A percentile compares a stretch with the other conserved stretches of the same genome.
Evolutionary conservation across 2,888 invertebrate genomes (phyloP).

Genomic region (Micropterix aruncella): DNA sequence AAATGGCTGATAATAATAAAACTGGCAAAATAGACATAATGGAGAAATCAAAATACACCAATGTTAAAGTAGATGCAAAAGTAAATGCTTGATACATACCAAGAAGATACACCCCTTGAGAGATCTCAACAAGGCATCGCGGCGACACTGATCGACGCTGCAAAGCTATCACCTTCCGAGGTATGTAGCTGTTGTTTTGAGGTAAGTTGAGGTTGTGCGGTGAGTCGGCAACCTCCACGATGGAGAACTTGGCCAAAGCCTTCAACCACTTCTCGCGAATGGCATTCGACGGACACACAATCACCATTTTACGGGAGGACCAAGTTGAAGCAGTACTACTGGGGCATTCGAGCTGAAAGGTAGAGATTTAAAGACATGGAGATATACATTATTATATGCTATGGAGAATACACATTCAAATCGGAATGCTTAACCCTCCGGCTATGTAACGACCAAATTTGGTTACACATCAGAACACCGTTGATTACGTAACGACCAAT

Average conservation of each 20-base stretch:
- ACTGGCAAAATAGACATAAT: no score
- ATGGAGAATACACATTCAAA: no score
- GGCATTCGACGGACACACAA: neutral
- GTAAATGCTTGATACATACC: neutral
- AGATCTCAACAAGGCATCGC: neutral
- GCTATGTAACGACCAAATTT: no score
- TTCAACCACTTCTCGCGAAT: neutral
- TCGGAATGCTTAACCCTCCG: no score
- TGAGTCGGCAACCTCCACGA: neutral
- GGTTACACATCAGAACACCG: no score
- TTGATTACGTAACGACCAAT: no score
- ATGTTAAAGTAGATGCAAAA: no score
- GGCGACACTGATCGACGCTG: neutral
- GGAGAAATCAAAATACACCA: no score
- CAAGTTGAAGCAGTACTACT: neutral
- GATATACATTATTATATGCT: no score
- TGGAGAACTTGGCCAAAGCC: neutral
- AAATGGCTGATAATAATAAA: no score
- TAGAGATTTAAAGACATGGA: no score
- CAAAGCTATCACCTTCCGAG: neutral
- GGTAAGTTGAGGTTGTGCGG: neutral
- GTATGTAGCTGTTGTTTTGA: neutral
- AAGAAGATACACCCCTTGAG: neutral
- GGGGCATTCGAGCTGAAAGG: neutral
- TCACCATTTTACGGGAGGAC: neutral